Evolutionary conservation across 2,797 vertebrate genomes (phyloP).

Genomic region (Thripadectes ignobilis): DNA sequence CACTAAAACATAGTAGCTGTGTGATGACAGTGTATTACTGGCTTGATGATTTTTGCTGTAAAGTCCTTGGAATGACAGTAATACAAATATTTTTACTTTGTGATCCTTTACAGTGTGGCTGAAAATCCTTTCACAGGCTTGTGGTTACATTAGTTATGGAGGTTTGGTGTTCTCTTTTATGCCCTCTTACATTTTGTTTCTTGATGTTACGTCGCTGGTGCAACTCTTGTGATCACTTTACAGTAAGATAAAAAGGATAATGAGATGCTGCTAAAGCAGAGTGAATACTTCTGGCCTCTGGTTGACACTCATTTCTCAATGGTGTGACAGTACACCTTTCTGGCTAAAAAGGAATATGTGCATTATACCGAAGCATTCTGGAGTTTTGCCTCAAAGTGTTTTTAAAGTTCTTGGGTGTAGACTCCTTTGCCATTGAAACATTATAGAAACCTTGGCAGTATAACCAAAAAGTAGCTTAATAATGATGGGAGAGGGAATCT

Average conservation of each 20-base stretch:
- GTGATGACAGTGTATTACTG: background rate
- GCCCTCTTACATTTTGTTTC: background rate
- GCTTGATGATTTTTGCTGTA: background rate
- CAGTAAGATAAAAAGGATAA: background rate
- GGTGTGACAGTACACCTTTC: background rate
- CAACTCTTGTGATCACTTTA: background rate
- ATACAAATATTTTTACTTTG: background rate
- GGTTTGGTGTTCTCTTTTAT: background rate
- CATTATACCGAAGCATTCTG: background rate
- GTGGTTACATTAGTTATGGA: background rate
- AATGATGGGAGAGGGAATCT: background rate
- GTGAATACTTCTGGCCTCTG: background rate
- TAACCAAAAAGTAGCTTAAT: background rate
- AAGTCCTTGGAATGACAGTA: background rate
- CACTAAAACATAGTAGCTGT: background rate
- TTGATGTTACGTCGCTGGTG: background rate
- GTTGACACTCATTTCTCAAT: background rate
- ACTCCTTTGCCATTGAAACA: background rate
- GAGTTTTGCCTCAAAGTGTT: background rate
- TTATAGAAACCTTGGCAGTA: background rate
- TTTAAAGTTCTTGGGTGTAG: background rate
- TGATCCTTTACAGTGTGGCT: background rate
- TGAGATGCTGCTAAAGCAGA: background rate
- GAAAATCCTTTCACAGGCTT: background rate
- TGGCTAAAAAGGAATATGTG: background rate